These are phyloP conservation scores for Dicycla oo DNA, from an alignment of 2,888 invertebrate genomes.

Conservation along the genomic window DNA sequence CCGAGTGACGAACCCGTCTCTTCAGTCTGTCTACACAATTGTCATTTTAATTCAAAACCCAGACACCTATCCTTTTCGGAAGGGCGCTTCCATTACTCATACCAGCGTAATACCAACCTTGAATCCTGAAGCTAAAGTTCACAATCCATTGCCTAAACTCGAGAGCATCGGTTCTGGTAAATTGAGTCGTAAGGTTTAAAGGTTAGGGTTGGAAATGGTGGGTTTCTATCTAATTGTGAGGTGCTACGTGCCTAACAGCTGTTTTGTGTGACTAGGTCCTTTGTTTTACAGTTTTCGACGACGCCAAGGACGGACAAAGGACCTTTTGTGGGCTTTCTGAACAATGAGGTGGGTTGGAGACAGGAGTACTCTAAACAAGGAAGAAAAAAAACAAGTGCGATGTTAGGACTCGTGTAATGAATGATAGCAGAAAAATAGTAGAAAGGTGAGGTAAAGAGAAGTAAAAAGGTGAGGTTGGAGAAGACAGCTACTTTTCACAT, in stretches of 20 bases:
- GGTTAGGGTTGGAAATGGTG: conserved; percentile 51
- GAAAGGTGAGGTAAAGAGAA: background rate
- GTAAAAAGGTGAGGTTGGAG: background rate
- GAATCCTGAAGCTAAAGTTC: background rate
- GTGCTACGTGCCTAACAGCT: conserved; percentile 83
- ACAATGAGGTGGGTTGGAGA: conserved; percentile 53
- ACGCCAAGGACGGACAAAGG: conserved; percentile 75
- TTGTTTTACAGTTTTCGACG: conserved; percentile 80
- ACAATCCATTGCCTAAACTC: conserved; percentile 17
- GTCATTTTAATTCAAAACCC: conserved; percentile 78
- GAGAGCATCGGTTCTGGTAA: background rate
- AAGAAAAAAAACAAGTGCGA: conserved; percentile 38
- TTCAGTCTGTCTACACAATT: conserved; percentile 56
- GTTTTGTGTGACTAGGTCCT: conserved; percentile 78
- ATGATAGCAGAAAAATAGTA: conserved; percentile 26
- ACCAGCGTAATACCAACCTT: conserved; percentile 28
- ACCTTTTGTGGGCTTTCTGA: conserved; percentile 63
- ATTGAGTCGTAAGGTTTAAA: background rate
- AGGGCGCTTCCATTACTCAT: conserved; percentile 42
- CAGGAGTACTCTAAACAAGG: conserved; percentile 57
- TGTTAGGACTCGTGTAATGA: conserved; percentile 29
- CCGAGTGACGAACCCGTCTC: conserved; percentile 44
- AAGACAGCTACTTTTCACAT: no score
- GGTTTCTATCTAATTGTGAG: conserved; percentile 44
- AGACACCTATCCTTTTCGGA: conserved; percentile 75